Percentiles rank a stretch among this genome's conserved stretches.
These are phyloP conservation scores for Cistogaster globosa DNA, from an alignment of 2,888 invertebrate species.

Conservation along the genomic window DNA sequence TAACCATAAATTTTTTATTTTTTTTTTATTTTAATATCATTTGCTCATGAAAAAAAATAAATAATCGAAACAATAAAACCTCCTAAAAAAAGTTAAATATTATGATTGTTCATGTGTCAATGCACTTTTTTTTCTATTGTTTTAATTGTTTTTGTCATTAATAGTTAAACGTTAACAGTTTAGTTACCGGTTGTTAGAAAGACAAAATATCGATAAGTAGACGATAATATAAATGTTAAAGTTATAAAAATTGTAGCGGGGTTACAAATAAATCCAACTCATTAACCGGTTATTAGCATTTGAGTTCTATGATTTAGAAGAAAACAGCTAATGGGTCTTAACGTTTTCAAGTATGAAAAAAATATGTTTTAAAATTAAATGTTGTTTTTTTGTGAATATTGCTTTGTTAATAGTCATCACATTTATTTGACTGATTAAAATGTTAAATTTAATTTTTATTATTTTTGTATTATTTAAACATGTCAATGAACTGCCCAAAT, in stretches of 20 bases:
- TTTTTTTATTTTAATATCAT: too few relatives aligned
- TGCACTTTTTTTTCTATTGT: constrained; percentile 52
- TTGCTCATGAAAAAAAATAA: too few relatives aligned
- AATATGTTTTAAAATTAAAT: background rate
- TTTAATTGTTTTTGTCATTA: constrained; percentile 10
- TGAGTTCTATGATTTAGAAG: constrained; percentile 45
- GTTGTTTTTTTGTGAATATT: background rate
- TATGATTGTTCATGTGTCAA: constrained; percentile 57
- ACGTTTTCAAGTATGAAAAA: constrained; percentile 38
- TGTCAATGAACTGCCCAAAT: too few relatives aligned
- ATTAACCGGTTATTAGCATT: constrained; percentile 57
- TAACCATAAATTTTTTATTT: too few relatives aligned
- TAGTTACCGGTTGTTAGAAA: constrained; percentile 49
- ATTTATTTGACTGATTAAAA: too few relatives aligned
- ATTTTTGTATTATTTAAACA: too few relatives aligned
- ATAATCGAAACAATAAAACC: background rate
- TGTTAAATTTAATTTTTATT: background rate
- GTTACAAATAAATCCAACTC: constrained; percentile 45
- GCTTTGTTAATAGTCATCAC: too few relatives aligned
- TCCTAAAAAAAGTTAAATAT: constrained; percentile 14
- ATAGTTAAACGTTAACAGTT: constrained; percentile 16
- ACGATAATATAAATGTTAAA: too few relatives aligned
- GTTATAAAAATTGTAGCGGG: background rate
- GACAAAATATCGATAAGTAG: too few relatives aligned
- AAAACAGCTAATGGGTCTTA: background rate